Evolutionary conservation across 2,113 vertebrate genomes (phyloP), one percentile per base, ranked within the genome.

Genomic region (Ancistrus triradiatus): DNA sequence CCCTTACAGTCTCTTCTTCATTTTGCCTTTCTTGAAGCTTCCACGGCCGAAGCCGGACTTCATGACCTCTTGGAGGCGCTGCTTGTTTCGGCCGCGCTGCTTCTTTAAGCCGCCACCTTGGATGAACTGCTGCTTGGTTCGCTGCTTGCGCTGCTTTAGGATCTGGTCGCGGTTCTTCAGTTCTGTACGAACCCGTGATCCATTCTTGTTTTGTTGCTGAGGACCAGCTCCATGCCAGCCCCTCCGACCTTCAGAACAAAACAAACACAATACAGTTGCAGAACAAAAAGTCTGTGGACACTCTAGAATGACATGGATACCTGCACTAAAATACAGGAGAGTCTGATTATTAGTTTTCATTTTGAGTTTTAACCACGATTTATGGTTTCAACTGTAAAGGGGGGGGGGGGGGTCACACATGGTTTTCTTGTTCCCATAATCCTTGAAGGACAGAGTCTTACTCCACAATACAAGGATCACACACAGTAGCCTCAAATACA

Each of bases 81-180:
- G 85, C 46, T 84, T 84, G 81, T 77, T 88, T 44, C 85, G 86
- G 1, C 74, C 53, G 0, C 84, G 90, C 1, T 92, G 68, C 22
- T 90, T 92, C 74, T 89, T 89, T 59, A 97, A 59, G 28, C 91
- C 91, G 0, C 96, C 95, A 0, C 84, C 75, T 78, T 98, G 96
- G 68, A 97, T 80, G 83, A 98, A 98, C 18, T 78, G 84, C 56
- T 92, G 85, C 79, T 97, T 98, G 66, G 88, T 81, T 0, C 57
- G 48, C 2, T 74, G 83, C 68, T 86, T 94, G 47, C 95, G 88
- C 78, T 90, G 81, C 78, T 92, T 97, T 59, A 99, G 78, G 79
- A 99, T 99, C 85, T 99, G 91, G 19, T 92, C 85, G 21, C 78
- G 90, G 38, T 72, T 89, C 81, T 83, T 95, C 59, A 99, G 89